A percentile compares a stretch with the other conserved stretches of the same genome.
Conservation (phyloP, 1,140 invertebrate genomes). For the Drosophila kikkawai region DNA sequence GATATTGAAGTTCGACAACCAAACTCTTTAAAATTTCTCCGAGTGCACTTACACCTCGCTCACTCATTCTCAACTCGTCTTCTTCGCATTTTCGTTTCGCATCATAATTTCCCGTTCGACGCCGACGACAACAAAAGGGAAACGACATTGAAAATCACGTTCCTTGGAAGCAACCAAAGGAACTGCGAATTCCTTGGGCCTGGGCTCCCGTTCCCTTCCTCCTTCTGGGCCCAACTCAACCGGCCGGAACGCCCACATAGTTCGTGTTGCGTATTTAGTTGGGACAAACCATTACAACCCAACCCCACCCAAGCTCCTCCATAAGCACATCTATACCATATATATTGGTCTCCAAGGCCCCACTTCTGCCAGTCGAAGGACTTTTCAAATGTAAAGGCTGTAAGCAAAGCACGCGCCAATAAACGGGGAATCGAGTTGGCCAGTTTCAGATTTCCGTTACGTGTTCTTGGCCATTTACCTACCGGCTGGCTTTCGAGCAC, state of each 20-base stretch:
- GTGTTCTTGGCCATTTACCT: constrained; percentile 40
- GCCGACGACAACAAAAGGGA: constrained; percentile 48
- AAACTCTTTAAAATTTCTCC: not conserved
- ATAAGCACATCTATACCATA: not conserved
- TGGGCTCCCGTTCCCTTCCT: not conserved
- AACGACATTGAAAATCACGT: constrained; percentile 74
- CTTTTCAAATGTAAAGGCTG: constrained; percentile 61
- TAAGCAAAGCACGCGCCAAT: constrained; percentile 65
- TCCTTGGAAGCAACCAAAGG: constrained; percentile 31
- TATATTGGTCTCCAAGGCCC: constrained; percentile 34
- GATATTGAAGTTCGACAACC: not conserved
- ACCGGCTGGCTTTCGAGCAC: constrained; percentile 1
- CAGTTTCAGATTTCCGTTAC: constrained; percentile 40
- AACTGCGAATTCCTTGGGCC: constrained; percentile 50
- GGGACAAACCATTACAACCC: not conserved
- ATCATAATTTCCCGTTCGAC: constrained; percentile 74
- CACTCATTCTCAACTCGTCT: constrained; percentile 66
- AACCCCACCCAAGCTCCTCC: constrained; percentile 9
- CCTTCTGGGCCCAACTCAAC: constrained; percentile 39
- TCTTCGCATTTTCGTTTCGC: constrained; percentile 76
- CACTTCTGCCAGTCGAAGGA: constrained; percentile 12
- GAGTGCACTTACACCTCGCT: constrained; percentile 32
- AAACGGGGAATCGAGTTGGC: constrained; percentile 21
- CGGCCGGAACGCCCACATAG: constrained; percentile 64
- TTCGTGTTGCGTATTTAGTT: constrained; percentile 50